phyloP scores from a whole-genome alignment of 2,888 invertebrate species.

The Apotomis capreana region DNA sequence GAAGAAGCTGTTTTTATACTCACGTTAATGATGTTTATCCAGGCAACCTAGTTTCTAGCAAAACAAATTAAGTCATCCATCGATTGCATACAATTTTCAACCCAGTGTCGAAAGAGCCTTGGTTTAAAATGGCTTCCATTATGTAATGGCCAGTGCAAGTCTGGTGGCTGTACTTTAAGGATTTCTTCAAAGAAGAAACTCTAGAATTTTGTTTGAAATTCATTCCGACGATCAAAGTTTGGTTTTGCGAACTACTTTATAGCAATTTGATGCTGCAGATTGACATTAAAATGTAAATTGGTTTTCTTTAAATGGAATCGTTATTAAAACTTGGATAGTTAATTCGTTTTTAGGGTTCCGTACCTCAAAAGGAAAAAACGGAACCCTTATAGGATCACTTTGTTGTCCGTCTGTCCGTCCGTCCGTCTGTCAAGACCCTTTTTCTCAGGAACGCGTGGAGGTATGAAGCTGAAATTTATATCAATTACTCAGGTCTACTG shows the following conservation, averaged over 20 bases:
- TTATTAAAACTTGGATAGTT: neutral
- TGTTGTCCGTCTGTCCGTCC: too few relatives aligned
- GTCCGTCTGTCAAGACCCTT: too few relatives aligned
- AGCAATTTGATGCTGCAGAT: conserved; percentile 64
- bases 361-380: too few relatives aligned
- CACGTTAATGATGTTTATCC: conserved; percentile 75
- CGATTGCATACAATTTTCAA: conserved; percentile 28
- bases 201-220: conserved; percentile 73
- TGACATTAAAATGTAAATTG: conserved; percentile 51
- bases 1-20: conserved; percentile 67
- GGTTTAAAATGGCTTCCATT: conserved; percentile 40
- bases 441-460: too few relatives aligned
- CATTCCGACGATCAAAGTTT: conserved; percentile 67
- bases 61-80: conserved; percentile 51
- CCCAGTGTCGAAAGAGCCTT: conserved; percentile 1
- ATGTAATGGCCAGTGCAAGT: conserved; percentile 19
- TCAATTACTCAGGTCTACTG: too few relatives aligned
- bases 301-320: conserved; percentile 20
- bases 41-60: conserved; percentile 47
- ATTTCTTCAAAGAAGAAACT: conserved; percentile 65
- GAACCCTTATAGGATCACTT: too few relatives aligned
- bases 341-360: too few relatives aligned
- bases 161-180: conserved; percentile 55
- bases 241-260: conserved; percentile 58
- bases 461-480: too few relatives aligned